These are phyloP conservation scores for Nephotettix cincticeps DNA, from an alignment of 1,140 invertebrate genomes.

Conservation along the genomic window DNA sequence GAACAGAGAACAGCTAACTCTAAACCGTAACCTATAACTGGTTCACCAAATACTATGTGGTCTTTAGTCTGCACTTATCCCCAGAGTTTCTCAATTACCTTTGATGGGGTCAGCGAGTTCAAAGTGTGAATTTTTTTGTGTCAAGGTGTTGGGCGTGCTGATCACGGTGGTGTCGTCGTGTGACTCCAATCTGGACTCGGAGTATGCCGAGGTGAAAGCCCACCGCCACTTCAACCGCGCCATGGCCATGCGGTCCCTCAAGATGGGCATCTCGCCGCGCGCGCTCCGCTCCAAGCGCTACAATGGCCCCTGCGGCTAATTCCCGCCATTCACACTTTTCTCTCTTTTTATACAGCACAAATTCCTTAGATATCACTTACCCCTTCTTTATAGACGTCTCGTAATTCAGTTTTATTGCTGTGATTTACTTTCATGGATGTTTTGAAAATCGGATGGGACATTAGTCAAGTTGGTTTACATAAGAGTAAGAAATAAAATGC, in stretches of 20 bases:
- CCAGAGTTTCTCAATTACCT: too few species aligned
- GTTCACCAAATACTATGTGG: too few species aligned
- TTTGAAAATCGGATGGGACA: background rate
- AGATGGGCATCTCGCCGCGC: constrained; percentile 39
- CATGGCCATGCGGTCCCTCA: constrained; percentile 79
- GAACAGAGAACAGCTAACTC: too few species aligned
- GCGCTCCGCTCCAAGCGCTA: constrained; percentile 36
- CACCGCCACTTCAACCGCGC: constrained; percentile 80
- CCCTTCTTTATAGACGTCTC: background rate
- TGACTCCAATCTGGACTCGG: constrained; percentile 57
- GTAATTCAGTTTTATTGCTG: background rate
- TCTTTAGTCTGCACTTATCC: too few species aligned
- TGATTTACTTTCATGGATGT: background rate
- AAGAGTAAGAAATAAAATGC: too few species aligned
- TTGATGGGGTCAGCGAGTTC: too few species aligned
- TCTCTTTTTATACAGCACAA: constrained; percentile 16
- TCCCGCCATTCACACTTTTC: background rate
- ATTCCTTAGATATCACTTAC: background rate
- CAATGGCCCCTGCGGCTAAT: constrained; percentile 32
- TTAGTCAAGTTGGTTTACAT: too few species aligned
- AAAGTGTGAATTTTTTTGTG: constrained; percentile 34
- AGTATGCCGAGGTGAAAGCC: constrained; percentile 61
- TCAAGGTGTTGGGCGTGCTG: constrained; percentile 72
- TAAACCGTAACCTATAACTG: too few species aligned
- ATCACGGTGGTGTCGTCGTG: constrained; percentile 76